Percentiles rank a stretch among this genome's conserved stretches.
These are phyloP conservation scores for Ornithoptera priamus DNA, from an alignment of 2,888 invertebrate species.

Conservation along the genomic window DNA sequence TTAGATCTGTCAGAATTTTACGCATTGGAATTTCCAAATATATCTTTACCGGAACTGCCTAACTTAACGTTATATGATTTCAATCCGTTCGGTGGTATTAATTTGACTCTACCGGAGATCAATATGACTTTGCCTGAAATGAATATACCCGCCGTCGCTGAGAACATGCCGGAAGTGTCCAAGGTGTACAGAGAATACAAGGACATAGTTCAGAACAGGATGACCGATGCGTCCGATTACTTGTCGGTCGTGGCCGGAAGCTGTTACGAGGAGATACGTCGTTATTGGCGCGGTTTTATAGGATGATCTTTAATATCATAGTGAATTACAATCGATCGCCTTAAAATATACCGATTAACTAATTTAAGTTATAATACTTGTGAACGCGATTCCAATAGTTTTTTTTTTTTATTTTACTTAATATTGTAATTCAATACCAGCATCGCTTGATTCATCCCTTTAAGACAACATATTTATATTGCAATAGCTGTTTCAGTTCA, in stretches of 20 bases:
- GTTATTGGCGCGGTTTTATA: conserved; percentile 62
- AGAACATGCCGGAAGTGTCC: conserved; percentile 61
- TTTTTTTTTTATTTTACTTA: conserved; percentile 36
- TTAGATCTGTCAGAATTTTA: conserved; percentile 65
- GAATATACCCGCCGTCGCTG: conserved; percentile 53
- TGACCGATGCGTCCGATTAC: conserved; percentile 76
- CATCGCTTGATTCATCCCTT: conserved; percentile 17
- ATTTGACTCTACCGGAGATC: conserved; percentile 36
- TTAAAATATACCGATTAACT: too few species aligned
- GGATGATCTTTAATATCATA: conserved; percentile 44
- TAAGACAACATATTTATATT: not conserved
- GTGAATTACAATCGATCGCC: too few species aligned
- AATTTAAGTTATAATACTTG: too few species aligned
- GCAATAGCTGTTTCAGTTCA: too few species aligned
- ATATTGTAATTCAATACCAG: conserved; percentile 26
- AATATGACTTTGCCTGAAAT: conserved; percentile 42
- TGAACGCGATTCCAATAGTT: too few species aligned
- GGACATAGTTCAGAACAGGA: conserved; percentile 70
- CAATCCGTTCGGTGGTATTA: conserved; percentile 33
- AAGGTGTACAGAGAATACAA: conserved; percentile 69
- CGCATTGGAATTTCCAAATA: conserved; percentile 45
- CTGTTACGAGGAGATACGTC: conserved; percentile 69
- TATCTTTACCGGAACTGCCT: conserved; percentile 44
- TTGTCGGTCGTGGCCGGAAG: conserved; percentile 75
- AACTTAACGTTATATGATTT: conserved; percentile 55